Base-by-base conservation (phyloP, 2,888 invertebrate species). In the Laspeyria flexula region DNA sequence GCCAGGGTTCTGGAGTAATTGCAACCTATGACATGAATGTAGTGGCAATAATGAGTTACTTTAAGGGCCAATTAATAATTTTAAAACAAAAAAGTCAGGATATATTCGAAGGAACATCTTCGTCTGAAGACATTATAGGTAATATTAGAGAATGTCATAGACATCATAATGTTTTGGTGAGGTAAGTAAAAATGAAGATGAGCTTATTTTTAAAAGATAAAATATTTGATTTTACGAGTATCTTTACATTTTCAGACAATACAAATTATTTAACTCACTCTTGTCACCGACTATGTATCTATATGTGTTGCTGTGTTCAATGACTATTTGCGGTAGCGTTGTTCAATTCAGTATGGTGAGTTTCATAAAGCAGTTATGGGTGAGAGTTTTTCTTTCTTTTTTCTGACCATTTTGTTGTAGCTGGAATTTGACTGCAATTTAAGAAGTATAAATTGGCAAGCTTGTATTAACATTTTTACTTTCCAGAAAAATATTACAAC, bases 251-350 rank as follows among this genome's bases (percentile, higher is more conserved):
- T 46, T 18, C 73, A 88, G 88, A 23, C 78, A 81, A 1, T 72
- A 67, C 35, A 45, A 57, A 0, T 37, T 64, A 21, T 77, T 85
- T 27, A 74, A 85, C 50, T 65, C 67, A 1, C 55, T 85, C 4
- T 29, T 85, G 9, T 86, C 88, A 0, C 85, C 88, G 0, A 74
- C 77, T 0, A 87, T 88, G 85, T 87, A 81, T 47, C 3, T 83
- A 0, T 88, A 88, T 47, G 78, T 88, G 0, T 67, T 88, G 1
- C 58, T 86, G 1, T 87, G 86, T 53, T 87, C 88, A 0, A 75
- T 85, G 3, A 81, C 77, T 16, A 86, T 88, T n/a, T 88, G 86
- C 34, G 81, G 80, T 41, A 78, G 84, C 40, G 81, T 87, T 0
- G 71, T 88, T 0, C 87, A 88, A 40, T 75, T 82, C 16, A 77